Percentiles rank a stretch among this genome's conserved stretches.
phyloP scores from a whole-genome alignment of 2,113 vertebrate species.

The Pseudorasbora parva region DNA sequence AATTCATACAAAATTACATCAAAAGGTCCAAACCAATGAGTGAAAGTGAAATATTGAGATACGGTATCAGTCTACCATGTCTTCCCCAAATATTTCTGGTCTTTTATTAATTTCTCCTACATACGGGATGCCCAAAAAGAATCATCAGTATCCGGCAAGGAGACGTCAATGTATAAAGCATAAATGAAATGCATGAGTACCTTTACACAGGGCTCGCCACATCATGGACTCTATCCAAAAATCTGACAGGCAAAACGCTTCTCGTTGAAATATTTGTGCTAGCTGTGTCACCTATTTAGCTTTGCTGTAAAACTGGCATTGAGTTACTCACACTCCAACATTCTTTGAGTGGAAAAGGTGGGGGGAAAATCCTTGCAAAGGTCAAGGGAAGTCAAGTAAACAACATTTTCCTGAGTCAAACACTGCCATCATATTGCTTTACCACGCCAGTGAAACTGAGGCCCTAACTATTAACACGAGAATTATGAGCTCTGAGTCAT shows the following conservation, averaged over 20 bases:
- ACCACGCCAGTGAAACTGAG: conserved; percentile 71
- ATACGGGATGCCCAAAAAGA: not conserved
- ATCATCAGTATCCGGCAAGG: not conserved
- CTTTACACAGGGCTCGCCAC: conserved; percentile 9
- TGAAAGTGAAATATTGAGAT: not conserved
- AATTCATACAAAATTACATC: not conserved
- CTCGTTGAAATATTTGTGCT: conserved; percentile 59
- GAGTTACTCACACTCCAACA: conserved; percentile 71
- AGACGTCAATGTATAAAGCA: not conserved
- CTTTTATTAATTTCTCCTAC: not conserved
- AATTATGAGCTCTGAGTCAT: conserved; percentile 64
- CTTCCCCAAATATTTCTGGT: not conserved
- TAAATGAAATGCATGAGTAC: conserved; percentile 27
- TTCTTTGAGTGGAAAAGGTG: conserved; percentile 72
- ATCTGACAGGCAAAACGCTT: conserved; percentile 38
- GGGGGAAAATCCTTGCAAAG: conserved; percentile 59
- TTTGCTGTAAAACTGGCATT: conserved; percentile 71
- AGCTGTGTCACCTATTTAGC: conserved; percentile 61
- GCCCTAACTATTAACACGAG: conserved; percentile 67
- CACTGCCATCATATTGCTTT: conserved; percentile 72
- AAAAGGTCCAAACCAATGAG: not conserved
- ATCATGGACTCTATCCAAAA: conserved; percentile 31
- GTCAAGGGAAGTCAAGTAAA: conserved; percentile 80
- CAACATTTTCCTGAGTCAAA: conserved; percentile 79
- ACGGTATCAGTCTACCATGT: not conserved